Evolutionary conservation across 2,797 vertebrate genomes (phyloP).

Genomic region (Podarcis lilfordi): DNA sequence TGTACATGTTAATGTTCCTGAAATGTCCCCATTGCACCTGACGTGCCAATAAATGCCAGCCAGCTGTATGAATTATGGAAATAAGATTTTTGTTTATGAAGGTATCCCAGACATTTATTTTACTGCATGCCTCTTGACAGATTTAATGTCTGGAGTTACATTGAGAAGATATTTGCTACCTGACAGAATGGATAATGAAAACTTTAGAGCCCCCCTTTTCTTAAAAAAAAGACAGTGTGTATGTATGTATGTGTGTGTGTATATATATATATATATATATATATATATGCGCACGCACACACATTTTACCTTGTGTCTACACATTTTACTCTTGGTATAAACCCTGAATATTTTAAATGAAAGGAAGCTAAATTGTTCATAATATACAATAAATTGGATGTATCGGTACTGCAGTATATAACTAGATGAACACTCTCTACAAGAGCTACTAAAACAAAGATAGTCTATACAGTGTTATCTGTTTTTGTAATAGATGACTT

Average conservation of each 20-base stretch:
- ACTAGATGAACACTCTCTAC: slow-evolving; percentile 51
- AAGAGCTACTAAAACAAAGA: slow-evolving; percentile 51
- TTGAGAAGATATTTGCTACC: slow-evolving; percentile 87
- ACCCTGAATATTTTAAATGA: slow-evolving; percentile 70
- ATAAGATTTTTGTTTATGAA: slow-evolving; percentile 93
- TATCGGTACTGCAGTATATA: slow-evolving; percentile 37
- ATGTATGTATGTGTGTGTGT: not conserved
- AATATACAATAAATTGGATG: slow-evolving; percentile 61
- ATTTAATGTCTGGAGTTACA: slow-evolving; percentile 88
- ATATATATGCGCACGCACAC: not conserved
- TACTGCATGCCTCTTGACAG: slow-evolving; percentile 86
- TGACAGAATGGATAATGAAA: slow-evolving; percentile 87
- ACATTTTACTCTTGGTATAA: slow-evolving; percentile 69
- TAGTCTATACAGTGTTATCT: not conserved
- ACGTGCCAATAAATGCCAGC: slow-evolving; percentile 90
- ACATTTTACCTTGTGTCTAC: slow-evolving; percentile 73
- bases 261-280: no score
- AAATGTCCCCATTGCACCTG: slow-evolving; percentile 89
- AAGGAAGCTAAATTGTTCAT: slow-evolving; percentile 65
- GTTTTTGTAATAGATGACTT: slow-evolving; percentile 40
- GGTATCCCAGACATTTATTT: slow-evolving; percentile 89
- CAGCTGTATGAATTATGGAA: slow-evolving; percentile 89
- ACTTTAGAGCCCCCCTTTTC: slow-evolving; percentile 74
- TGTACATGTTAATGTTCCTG: slow-evolving; percentile 91
- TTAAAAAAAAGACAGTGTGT: slow-evolving; percentile 76